phyloP scores from a whole-genome alignment of 1,140 invertebrate species.

The Akabosia matsudoensis region DNA sequence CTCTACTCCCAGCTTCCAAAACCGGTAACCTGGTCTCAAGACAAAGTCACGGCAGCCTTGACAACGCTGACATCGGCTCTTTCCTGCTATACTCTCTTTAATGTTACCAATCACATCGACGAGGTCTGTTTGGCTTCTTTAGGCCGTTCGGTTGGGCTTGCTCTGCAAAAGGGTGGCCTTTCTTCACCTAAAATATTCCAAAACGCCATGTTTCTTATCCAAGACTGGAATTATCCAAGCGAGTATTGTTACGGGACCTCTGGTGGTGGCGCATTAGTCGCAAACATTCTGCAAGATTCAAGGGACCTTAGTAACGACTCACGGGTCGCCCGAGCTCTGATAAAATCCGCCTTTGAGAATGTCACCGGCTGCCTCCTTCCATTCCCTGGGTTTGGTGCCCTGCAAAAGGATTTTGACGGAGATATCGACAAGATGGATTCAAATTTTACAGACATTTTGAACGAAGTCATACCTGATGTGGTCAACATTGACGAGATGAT shows the following conservation, averaged over 20 bases:
- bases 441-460: conserved; percentile 23
- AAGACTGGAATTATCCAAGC: conserved; percentile 36
- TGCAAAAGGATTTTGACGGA: conserved; percentile 13
- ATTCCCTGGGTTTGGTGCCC: conserved; percentile 16
- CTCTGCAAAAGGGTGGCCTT: conserved; percentile 50
- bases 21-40: too few relatives aligned
- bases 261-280: conserved; percentile 32
- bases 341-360: conserved; percentile 27
- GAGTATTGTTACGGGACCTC: conserved; percentile 30
- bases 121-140: too few relatives aligned
- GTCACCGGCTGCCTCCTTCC: conserved; percentile 32
- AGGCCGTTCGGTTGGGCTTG: conserved; percentile 58
- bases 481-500: conserved; percentile 12
- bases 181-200: conserved; percentile 14
- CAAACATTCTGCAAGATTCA: conserved; percentile 3
- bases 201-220: conserved; percentile 30
- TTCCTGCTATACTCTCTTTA: too few relatives aligned
- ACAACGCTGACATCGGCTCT: too few relatives aligned
- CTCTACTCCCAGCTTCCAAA: too few relatives aligned
- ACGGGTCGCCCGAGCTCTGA: neutral
- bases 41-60: too few relatives aligned
- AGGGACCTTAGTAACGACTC: neutral
- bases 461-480: conserved; percentile 17
- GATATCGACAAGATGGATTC: neutral
- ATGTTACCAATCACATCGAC: too few relatives aligned